phyloP scores from a whole-genome alignment of 2,113 vertebrate genomes.

The Chaetodon auriga region DNA sequence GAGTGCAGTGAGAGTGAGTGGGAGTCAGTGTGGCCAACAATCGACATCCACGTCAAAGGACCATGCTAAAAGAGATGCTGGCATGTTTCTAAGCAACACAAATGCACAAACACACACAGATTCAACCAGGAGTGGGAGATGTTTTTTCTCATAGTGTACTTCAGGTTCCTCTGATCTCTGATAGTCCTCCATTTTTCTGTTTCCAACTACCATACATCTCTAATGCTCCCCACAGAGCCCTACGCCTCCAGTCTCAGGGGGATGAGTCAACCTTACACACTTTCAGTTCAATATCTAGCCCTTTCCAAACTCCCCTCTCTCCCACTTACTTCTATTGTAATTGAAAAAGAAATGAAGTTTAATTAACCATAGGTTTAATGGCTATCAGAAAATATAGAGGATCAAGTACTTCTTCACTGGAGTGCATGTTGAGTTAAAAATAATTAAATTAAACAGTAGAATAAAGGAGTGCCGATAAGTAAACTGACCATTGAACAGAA shows the following conservation, averaged over 20 bases:
- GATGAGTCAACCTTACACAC: constrained; percentile 49
- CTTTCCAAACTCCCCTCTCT: constrained; percentile 50
- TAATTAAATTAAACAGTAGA: constrained; percentile 6
- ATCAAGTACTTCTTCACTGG: constrained; percentile 29
- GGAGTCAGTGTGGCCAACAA: constrained; percentile 65
- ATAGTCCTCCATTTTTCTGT: constrained; percentile 61
- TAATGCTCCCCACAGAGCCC: constrained; percentile 65
- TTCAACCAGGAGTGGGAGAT: constrained; percentile 60
- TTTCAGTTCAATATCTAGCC: constrained; percentile 42
- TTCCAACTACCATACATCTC: constrained; percentile 68
- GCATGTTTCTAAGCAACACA: constrained; percentile 78
- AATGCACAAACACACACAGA: constrained; percentile 53
- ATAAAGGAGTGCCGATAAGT: neutral
- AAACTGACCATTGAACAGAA: constrained; percentile 1
- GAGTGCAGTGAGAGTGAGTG: constrained; percentile 62
- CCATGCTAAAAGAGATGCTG: constrained; percentile 57
- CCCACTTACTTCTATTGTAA: constrained; percentile 41
- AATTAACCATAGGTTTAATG: constrained; percentile 48
- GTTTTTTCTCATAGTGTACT: constrained; percentile 45
- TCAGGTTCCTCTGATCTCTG: constrained; percentile 64
- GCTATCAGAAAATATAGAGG: constrained; percentile 5
- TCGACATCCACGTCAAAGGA: constrained; percentile 65
- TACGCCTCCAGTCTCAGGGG: constrained; percentile 64
- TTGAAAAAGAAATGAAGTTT: constrained; percentile 39
- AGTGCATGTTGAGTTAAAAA: constrained; percentile 25